A percentile compares a stretch with the other conserved stretches of the same genome.
These are phyloP conservation scores for Euschistus heros DNA, from an alignment of 1,140 invertebrate species.

Conservation along the genomic window DNA sequence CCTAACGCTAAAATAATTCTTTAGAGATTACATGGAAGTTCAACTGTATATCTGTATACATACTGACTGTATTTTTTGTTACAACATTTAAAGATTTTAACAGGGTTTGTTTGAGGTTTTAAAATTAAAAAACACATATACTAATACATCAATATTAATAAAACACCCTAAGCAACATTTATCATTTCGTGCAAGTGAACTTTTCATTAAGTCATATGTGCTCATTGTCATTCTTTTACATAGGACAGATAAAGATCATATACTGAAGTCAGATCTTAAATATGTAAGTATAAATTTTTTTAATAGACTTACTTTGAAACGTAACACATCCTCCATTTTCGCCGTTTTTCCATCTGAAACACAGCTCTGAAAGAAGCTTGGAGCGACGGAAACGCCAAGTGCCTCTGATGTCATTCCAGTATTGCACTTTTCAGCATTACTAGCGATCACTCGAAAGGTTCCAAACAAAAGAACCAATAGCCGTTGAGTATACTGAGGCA, in stretches of 20 bases:
- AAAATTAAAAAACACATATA: too few relatives aligned
- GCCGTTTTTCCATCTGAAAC: slow-evolving; percentile 86
- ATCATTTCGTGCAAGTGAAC: slow-evolving; percentile 10
- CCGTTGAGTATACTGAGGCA: slow-evolving; percentile 83
- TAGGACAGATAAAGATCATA: background rate
- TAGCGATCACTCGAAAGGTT: slow-evolving; percentile 91
- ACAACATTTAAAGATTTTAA: too few relatives aligned
- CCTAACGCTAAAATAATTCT: too few relatives aligned
- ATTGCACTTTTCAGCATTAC: slow-evolving; percentile 75
- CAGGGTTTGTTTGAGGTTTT: too few relatives aligned
- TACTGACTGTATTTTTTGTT: too few relatives aligned
- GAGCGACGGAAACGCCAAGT: slow-evolving; percentile 86
- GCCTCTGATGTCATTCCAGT: slow-evolving; percentile 96
- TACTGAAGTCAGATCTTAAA: too few relatives aligned
- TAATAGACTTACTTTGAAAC: slow-evolving; percentile 66
- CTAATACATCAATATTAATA: background rate
- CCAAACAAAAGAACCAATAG: slow-evolving; percentile 90
- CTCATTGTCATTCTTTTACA: slow-evolving; percentile 5
- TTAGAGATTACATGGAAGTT: too few relatives aligned
- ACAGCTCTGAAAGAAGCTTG: slow-evolving; percentile 96
- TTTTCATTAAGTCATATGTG: background rate
- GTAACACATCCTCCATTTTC: slow-evolving; percentile 86
- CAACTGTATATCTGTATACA: too few relatives aligned
- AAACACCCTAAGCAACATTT: slow-evolving; percentile 10
- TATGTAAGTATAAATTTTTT: background rate